Percentiles rank a stretch among this genome's conserved stretches.
Evolutionary conservation across 2,797 vertebrate species (phyloP).

Genomic region (Danio jaintianensis): DNA sequence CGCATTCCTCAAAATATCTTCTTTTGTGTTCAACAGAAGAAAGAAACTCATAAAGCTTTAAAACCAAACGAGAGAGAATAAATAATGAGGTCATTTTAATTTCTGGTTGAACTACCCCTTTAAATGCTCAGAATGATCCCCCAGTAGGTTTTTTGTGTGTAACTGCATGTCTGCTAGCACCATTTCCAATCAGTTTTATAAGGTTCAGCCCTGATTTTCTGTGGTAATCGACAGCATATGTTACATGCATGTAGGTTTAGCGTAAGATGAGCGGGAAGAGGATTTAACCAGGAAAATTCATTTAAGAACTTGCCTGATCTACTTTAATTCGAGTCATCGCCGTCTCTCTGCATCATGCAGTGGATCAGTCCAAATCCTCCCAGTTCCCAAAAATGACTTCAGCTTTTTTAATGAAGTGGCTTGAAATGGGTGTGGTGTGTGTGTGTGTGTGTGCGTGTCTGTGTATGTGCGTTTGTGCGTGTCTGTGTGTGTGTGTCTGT

Average conservation of each 20-base stretch:
- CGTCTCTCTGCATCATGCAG: background rate
- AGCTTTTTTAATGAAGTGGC: constrained; percentile 19
- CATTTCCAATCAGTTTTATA: background rate
- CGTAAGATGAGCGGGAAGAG: constrained; percentile 2
- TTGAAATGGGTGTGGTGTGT: background rate
- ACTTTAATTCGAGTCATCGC: constrained; percentile 14
- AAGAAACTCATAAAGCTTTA: too few species aligned
- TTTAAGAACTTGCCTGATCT: constrained; percentile 18
- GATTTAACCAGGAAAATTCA: constrained; percentile 8
- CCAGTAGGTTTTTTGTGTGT: too few species aligned
- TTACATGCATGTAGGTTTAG: background rate
- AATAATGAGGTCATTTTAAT: too few species aligned
- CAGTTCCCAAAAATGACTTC: constrained; percentile 19
- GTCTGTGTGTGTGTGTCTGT: too few species aligned
- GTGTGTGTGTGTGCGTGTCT: background rate
- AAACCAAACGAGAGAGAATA: too few species aligned
- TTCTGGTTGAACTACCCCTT: too few species aligned
- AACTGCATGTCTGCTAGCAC: background rate
- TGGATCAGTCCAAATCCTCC: constrained; percentile 21
- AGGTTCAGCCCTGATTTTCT: background rate
- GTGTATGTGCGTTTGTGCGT: too few species aligned
- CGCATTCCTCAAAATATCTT: too few species aligned
- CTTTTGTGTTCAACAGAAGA: too few species aligned
- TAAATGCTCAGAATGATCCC: too few species aligned
- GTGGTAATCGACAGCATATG: background rate